Evolutionary conservation across 1,140 invertebrate genomes (phyloP), one percentile per base, ranked within the genome.

Genomic region (Fopius arisanus): DNA sequence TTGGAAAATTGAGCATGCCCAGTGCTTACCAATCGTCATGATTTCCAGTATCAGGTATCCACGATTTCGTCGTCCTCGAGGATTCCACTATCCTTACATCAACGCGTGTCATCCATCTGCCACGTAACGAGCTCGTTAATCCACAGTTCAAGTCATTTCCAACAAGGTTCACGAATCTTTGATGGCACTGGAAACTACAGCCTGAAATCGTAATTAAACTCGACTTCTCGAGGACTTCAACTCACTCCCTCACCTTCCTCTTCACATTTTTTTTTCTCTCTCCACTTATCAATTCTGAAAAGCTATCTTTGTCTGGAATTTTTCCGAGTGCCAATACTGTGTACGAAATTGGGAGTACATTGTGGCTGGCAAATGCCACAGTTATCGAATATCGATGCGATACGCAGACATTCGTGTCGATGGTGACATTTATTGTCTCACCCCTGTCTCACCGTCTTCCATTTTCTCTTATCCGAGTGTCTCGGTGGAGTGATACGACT

Each of bases 101-200:
- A 19, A 48, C 43, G 14, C 16, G 43, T 48, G 43, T 48, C 43
- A 48, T 48, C 16, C 43, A 48, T 48, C 16, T 0, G 7, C 14
- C 43, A 6, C 16, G 16, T 73, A 73, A 73, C 71, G 71, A 67
- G 71, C 71, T 73, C 71, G 63, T 73, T 73, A 73, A 73, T 73
- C 67, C 54, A 67, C 41, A 51, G 63, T 48, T 51, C 26, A 16
- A 26, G 40, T 28, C 62, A 33, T 41, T 29, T 28, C 23, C 12
- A 66, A 48, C 12, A 26, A 48, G 26, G 40, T 67, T n/a, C 41
- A 28, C 40, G 12, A 4, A 31, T 73, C 33, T 54, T 67, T 67
- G 26, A 67, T 51, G 40, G 63, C 19, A 31, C 63, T 67, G 40
- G 41, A 65, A 40, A 67, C 48, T 23, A 31, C 41, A 41, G 19